Evolutionary conservation across 2,113 vertebrate genomes (phyloP).

Genomic region (Micronycteris hirsuta): DNA sequence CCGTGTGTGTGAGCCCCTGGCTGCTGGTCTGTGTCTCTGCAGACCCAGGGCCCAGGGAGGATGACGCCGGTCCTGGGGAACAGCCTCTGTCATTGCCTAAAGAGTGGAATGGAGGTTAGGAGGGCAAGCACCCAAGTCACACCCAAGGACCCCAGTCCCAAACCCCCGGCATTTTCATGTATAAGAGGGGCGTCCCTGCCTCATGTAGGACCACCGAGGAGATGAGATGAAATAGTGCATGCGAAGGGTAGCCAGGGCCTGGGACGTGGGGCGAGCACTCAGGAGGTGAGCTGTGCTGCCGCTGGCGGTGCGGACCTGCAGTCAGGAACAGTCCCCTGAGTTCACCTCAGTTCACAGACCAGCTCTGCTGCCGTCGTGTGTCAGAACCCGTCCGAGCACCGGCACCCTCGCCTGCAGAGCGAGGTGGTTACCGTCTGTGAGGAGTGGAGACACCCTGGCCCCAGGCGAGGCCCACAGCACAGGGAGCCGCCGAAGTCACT

Average conservation of each 20-base stretch:
- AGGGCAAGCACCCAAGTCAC: neutral
- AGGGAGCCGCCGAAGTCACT: fast-evolving
- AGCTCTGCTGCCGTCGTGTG: no score
- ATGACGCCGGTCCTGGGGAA: neutral
- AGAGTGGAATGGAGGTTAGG: neutral
- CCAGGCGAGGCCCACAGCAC: fast-evolving
- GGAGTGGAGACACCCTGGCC: neutral
- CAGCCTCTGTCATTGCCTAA: neutral
- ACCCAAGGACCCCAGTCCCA: neutral
- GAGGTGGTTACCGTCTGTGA: fast-evolving
- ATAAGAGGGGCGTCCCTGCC: neutral
- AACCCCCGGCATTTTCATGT: neutral
- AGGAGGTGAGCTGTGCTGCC: neutral
- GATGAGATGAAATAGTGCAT: fast-evolving
- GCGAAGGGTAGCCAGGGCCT: neutral
- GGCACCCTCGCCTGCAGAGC: fast-evolving
- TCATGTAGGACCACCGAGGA: neutral
- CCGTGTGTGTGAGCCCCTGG: neutral
- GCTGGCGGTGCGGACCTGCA: fast-evolving
- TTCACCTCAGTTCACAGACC: fast-evolving
- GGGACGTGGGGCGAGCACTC: neutral
- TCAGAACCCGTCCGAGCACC: neutral
- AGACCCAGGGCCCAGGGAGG: neutral
- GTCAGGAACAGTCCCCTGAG: neutral
- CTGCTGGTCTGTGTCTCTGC: neutral